Base-by-base conservation (phyloP, 2,113 vertebrate genomes). In the Sinosuthora webbiana region DNA sequence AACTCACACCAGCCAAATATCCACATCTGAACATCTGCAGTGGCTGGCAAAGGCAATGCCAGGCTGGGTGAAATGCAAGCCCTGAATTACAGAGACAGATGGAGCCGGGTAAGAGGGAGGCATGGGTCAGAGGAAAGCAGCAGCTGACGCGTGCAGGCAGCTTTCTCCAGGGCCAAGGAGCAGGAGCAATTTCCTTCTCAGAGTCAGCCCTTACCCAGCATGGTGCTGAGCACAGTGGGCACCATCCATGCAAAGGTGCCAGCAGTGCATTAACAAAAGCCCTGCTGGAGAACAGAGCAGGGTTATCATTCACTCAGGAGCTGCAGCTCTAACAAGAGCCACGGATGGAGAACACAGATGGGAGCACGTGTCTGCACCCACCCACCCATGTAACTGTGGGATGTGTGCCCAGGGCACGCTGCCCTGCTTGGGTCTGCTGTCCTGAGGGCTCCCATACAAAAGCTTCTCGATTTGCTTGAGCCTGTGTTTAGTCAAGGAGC, bases 171-270 rank as follows among this genome's bases (percentile, higher is more conserved):
- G 57, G 44, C 6, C 12, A 52, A 68, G 82, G 91, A 92, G 70
- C 56, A 55, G 70, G 12, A 94, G 44, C 49, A 6, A 3, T 94
- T 86, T 83, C 57, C 49, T 73, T 63, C 73, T 21, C 18, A 4
- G 53, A 76, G 79, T 31, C 79, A 85, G 50, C 71, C 11, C 0
- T 63, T 55, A 19, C 78, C 53, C 70, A 69, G 89, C 8, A 0
- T 53, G 87, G 44, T 73, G 53, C 91, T 41, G 87, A 62, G 83
- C 62, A 82, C 71, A 53, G 74, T 8, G 69, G 88, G 45, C 60
- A 47, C 31, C 0, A 1, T 15, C 74, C 57, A 1, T 3, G 45
- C 7, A 0, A 8, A 44, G 53, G 21, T 3, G 0, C 79, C 70
- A 60, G 13, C 57, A 45, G 70, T 8, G 45, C 75, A 31, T 62